phyloP scores from a whole-genome alignment of 2,888 invertebrate species.

The Vandiemenella viatica region DNA sequence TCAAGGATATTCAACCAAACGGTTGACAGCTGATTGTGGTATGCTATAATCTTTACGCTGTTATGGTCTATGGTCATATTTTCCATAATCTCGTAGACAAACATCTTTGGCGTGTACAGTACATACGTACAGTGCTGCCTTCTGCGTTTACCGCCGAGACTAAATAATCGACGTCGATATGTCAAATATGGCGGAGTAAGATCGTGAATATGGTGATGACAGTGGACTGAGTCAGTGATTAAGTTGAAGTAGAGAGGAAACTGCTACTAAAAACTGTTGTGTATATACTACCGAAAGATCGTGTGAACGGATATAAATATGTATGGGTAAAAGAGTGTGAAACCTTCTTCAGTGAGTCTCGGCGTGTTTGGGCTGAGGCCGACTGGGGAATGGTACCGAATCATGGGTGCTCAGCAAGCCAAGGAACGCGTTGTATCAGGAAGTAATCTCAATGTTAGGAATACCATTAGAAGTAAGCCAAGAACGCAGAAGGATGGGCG shows the following conservation, averaged over 20 bases:
- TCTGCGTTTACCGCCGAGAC: constrained; percentile 21
- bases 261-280: no score
- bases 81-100: no score
- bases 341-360: constrained; percentile 26
- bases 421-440: constrained; percentile 69
- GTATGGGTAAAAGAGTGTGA: constrained; percentile 12
- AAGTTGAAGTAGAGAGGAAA: not conserved
- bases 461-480: constrained; percentile 42
- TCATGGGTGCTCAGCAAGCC: constrained; percentile 87
- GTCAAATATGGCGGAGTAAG: constrained; percentile 34
- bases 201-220: constrained; percentile 15
- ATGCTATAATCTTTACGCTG: no score
- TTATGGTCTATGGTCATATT: no score
- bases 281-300: not conserved
- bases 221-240: constrained; percentile 13
- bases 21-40: no score
- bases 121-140: constrained; percentile 11
- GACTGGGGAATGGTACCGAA: constrained; percentile 28
- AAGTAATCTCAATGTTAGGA: constrained; percentile 34
- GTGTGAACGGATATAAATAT: constrained; percentile 3
- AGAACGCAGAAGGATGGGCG: constrained; percentile 67
- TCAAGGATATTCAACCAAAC: no score
- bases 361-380: constrained; percentile 21
- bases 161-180: constrained; percentile 41
- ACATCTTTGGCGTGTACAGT: not conserved